Evolutionary conservation across 2,888 invertebrate species (phyloP).

Genomic region (Volucella zonaria): DNA sequence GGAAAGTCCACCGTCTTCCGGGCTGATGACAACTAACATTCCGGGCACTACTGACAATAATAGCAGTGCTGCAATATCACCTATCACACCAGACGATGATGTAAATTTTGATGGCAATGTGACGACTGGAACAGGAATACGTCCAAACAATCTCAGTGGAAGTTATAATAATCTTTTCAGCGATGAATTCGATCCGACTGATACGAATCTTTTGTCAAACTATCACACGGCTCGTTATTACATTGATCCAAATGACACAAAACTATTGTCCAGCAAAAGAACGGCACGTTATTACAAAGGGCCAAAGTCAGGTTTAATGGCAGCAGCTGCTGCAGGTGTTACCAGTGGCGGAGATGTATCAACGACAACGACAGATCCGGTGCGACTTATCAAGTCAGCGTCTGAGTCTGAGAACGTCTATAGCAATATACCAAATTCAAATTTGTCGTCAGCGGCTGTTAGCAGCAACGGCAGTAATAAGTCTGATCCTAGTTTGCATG

Average conservation of each 20-base stretch:
- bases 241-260: conserved; percentile 67
- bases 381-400: conserved; percentile 76
- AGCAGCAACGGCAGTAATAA: conserved; percentile 74
- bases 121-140: conserved; percentile 78
- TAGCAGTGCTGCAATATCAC: conserved; percentile 75
- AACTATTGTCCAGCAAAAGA: conserved; percentile 62
- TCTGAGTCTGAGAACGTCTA: conserved; percentile 82
- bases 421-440: conserved; percentile 81
- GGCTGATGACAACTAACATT: conserved; percentile 74
- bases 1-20: conserved; percentile 79
- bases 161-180: conserved; percentile 82
- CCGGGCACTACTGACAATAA: conserved; percentile 72
- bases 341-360: conserved; percentile 67
- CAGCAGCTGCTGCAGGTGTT: conserved; percentile 70
- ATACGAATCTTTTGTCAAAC: conserved; percentile 60
- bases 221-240: conserved; percentile 71
- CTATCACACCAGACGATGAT: conserved; percentile 81
- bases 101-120: conserved; percentile 78
- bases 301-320: conserved; percentile 69
- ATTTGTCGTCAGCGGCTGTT: conserved; percentile 68
- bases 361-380: conserved; percentile 48
- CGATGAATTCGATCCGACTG: conserved; percentile 79
- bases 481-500: conserved; percentile 79
- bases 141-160: conserved; percentile 80
- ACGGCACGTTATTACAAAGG: conserved; percentile 75